Evolutionary conservation across 2,113 vertebrate genomes (phyloP).

Genomic region (Siniperca knerii): DNA sequence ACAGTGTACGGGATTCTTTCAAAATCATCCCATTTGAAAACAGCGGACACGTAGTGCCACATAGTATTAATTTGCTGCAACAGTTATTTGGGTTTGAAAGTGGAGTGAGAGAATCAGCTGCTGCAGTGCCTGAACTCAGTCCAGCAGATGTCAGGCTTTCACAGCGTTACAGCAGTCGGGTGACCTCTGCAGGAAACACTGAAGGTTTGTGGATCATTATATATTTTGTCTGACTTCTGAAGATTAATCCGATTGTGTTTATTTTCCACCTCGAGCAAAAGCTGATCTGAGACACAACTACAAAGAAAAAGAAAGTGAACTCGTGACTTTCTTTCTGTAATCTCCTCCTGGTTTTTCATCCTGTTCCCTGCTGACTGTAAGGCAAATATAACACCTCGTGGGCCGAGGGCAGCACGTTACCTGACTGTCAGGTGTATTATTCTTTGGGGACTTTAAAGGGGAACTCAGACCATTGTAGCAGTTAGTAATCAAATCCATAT

Average conservation of each 20-base stretch:
- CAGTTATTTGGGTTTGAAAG: too few relatives aligned
- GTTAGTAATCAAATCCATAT: not conserved
- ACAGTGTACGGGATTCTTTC: too few relatives aligned
- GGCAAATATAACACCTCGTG: not conserved
- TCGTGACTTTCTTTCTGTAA: not conserved
- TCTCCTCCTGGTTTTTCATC: not conserved
- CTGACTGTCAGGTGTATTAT: not conserved
- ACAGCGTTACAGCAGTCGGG: constrained; percentile 20
- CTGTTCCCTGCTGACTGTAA: not conserved
- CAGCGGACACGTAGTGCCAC: not conserved
- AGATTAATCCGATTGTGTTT: too few relatives aligned
- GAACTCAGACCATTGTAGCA: not conserved
- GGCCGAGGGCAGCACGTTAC: not conserved
- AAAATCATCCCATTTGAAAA: not conserved
- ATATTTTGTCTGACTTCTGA: not conserved
- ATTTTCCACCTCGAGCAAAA: not conserved
- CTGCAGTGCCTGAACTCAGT: not conserved
- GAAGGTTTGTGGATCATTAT: not conserved
- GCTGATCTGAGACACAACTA: not conserved
- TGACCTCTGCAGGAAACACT: not conserved
- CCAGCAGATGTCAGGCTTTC: constrained; percentile 77
- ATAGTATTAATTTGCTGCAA: too few relatives aligned
- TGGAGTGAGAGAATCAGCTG: too few relatives aligned
- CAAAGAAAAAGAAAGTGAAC: not conserved
- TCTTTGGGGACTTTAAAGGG: too few relatives aligned